These are phyloP conservation scores for Zeus faber DNA, from an alignment of 2,113 vertebrate species.

Conservation along the genomic window DNA sequence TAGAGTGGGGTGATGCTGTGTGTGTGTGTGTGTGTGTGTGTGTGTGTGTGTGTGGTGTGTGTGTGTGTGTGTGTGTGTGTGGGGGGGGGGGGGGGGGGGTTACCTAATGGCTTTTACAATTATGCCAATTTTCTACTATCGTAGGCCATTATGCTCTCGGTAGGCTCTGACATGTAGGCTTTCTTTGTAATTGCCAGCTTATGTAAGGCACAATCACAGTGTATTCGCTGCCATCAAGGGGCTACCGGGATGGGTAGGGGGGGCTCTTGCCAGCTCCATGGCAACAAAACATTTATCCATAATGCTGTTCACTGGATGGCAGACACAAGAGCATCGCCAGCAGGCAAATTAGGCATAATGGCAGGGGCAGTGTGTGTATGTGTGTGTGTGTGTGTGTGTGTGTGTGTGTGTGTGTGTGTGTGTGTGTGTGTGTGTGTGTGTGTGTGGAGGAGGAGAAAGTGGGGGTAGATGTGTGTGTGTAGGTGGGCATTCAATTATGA, in stretches of 20 bases:
- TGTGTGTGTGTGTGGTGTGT: too few species aligned
- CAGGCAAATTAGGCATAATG: conserved; percentile 70
- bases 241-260: conserved; percentile 42
- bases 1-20: too few species aligned
- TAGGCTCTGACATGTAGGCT: conserved; percentile 64
- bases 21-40: too few species aligned
- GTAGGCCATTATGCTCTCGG: conserved; percentile 70
- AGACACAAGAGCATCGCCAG: conserved; percentile 61
- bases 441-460: neutral
- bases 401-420: conserved; percentile 7
- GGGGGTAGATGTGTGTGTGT: neutral
- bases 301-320: conserved; percentile 57
- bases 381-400: conserved; percentile 17
- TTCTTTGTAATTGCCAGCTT: conserved; percentile 63
- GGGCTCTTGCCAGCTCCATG: conserved; percentile 60
- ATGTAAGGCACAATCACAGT: conserved; percentile 56
- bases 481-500: neutral
- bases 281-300: conserved; percentile 73
- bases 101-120: conserved; percentile 59
- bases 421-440: neutral
- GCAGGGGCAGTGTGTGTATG: conserved; percentile 33
- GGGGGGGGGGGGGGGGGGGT: conserved; percentile 31
- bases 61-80: neutral
- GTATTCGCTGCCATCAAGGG: conserved; percentile 31
- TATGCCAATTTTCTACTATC: conserved; percentile 70